Evolutionary conservation across 2,113 vertebrate species (phyloP), one percentile per base, ranked within the genome.

Genomic region (Nesogale talazaci): DNA sequence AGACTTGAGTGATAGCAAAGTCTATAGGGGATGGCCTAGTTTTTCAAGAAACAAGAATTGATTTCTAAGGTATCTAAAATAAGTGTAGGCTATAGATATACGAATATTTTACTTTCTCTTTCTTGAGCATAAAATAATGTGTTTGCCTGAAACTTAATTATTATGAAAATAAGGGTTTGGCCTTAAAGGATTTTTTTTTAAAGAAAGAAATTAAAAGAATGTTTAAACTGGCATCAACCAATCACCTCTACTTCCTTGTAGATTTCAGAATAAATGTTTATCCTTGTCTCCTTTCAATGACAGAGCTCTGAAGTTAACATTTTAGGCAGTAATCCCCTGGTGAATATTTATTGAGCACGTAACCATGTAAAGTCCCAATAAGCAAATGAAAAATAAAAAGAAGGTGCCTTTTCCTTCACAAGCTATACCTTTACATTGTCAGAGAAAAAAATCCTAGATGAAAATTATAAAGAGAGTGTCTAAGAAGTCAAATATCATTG

Each of bases 51-150:
- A 31, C 17, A 92, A 83, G 14, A 1, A 4, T 12, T 83, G 57
- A 36, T 57, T 94, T 92, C 84, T 1, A 90, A 83, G 11, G 72
- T 77, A 74, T 67, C n/a, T 52, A 82, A 87, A 91, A 70, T 87
- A 87, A 31, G 34, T 5, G 57, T 42, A 84, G 22, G 6, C 63
- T 89, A 10, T 75, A 67, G 17, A 81, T 74, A 16, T 57, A 75
- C 79, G 67, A 74, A 5, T n/a, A 22, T 16, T 46, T 56, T 23
- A 57, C 8, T 29, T 34, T 92, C 59, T 52, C 46, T 46, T 3
- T 83, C 61, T 77, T 83, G 65, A 81, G 2, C 81, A 38, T 65
- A 74, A 77, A 83, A 83, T 67, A n/a, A 40, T 20, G 22, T 83
- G 56, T 86, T 89, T 85, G 22, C 27, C 27, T 78, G 25, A 91